Base-by-base conservation (phyloP, 2,888 invertebrate species). In the Parthenolecanium corni region DNA sequence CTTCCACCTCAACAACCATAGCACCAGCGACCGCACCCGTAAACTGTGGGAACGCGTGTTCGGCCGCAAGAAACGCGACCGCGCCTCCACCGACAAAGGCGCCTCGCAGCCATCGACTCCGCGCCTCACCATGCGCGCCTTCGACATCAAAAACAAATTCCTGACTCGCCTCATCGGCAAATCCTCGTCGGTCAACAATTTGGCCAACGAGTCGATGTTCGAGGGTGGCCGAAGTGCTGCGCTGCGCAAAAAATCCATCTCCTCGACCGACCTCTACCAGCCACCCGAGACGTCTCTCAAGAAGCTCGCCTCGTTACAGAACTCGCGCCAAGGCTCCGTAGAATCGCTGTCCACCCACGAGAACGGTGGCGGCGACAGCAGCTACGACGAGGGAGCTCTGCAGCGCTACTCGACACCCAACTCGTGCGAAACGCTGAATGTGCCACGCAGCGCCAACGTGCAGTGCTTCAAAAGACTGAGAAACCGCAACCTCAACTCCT, bases 151-250 rank as follows among this genome's bases (percentile, higher is more conserved):
- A 23, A 67, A 67, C 52, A 67, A 67, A 63, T 64, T 67, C 24
- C 53, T 67, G 9, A 64, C 67, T 11, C 52, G 66, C 16, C 62
- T 67, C 3, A 64, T 67, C 63, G 67, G 67, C 14, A 67, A 67
- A 63, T 65, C 67, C 3, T 66, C 67, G 1, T 67, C 67, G 1
- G 67, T 67, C 3, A 66, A 67, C 40, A 67, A 67, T 53, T 47
- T 67, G 24, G 20, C 61, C 2, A 38, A 47, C 16, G 52, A 65
- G 2, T 38, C 53, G 2, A 25, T 49, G 25, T 23, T 52, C n/a
- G 57, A 49, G 5, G 23, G 24, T 9, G 23, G 47, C 12, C n/a
- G n/a, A n/a, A 49, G 25, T 14, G 61, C 63, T 0, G 40, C 51
- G 1, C 38, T 64, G 38, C 20, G 31, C 24, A 62, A 46, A 38